Evolutionary conservation across 2,888 invertebrate species (phyloP).

Genomic region (Meandrusa payeni): DNA sequence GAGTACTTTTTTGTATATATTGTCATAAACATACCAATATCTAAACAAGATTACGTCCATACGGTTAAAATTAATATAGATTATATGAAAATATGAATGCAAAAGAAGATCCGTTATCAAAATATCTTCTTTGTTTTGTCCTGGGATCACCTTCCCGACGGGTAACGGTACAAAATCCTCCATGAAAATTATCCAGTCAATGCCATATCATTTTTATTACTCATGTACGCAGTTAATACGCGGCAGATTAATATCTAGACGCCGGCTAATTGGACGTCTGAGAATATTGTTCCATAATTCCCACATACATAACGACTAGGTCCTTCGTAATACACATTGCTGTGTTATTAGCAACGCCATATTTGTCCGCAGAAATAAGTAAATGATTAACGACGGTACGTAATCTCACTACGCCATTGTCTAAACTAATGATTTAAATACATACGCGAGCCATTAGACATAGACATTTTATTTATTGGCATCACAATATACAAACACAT

Average conservation of each 20-base stretch:
- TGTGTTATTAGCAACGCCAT: slow-evolving; percentile 17
- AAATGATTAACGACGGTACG: slow-evolving; percentile 9
- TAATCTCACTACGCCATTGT: no score
- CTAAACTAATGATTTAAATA: no score
- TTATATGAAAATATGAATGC: no score
- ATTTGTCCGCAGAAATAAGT: slow-evolving; percentile 19
- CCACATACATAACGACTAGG: slow-evolving; percentile 22
- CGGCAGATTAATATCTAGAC: slow-evolving; percentile 22
- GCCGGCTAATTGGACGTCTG: slow-evolving; percentile 21
- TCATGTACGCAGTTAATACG: slow-evolving; percentile 12
- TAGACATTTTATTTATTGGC: no score
- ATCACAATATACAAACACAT: no score
- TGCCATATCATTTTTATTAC: slow-evolving; percentile 20
- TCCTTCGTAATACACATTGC: slow-evolving; percentile 14
- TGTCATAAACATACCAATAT: no score
- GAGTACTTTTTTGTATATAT: no score
- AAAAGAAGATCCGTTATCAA: no score
- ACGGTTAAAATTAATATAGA: no score
- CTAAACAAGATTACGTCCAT: no score
- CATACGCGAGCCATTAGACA: no score
- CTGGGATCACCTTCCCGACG: background rate
- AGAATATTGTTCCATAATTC: slow-evolving; percentile 25
- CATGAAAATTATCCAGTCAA: slow-evolving; percentile 15
- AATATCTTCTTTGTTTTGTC: slow-evolving; percentile 1
- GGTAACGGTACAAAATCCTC: slow-evolving; percentile 17